phyloP scores from a whole-genome alignment of 2,888 invertebrate species.

The Idaea dimidiata region DNA sequence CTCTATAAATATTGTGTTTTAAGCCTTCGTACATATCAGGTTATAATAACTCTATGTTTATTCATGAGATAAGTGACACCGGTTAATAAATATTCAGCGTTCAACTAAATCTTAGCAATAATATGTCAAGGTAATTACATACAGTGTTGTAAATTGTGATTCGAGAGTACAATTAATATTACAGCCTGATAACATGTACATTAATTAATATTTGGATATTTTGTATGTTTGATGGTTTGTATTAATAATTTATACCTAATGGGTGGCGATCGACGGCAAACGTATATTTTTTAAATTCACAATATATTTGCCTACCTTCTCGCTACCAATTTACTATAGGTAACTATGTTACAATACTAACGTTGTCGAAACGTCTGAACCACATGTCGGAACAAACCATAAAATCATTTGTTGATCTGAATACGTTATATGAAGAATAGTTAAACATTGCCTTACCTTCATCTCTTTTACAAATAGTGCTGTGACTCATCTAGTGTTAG shows the following conservation, averaged over 20 bases:
- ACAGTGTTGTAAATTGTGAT: slow-evolving; percentile 41
- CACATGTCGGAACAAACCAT: too few species aligned
- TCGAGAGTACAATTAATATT: slow-evolving; percentile 33
- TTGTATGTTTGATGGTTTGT: background rate
- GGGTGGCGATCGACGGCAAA: too few species aligned
- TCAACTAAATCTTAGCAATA: slow-evolving; percentile 48
- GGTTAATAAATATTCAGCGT: slow-evolving; percentile 57
- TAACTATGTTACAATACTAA: too few species aligned
- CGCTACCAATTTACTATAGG: too few species aligned
- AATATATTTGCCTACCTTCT: too few species aligned
- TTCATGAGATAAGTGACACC: slow-evolving; percentile 53
- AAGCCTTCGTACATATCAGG: background rate
- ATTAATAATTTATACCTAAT: slow-evolving; percentile 4
- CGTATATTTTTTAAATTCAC: too few species aligned
- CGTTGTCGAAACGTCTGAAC: too few species aligned
- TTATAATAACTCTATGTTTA: slow-evolving; percentile 40
- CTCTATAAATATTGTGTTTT: background rate
- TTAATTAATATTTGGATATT: background rate
- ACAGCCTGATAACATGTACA: background rate
- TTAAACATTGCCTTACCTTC: too few species aligned
- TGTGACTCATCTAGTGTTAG: too few species aligned
- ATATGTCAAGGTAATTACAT: slow-evolving; percentile 42
- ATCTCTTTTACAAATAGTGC: too few species aligned
- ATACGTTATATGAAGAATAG: too few species aligned
- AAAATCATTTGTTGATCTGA: too few species aligned